Evolutionary conservation across 2,888 invertebrate genomes (phyloP), one percentile per base, ranked within the genome.

Genomic region (Hololepta plana): DNA sequence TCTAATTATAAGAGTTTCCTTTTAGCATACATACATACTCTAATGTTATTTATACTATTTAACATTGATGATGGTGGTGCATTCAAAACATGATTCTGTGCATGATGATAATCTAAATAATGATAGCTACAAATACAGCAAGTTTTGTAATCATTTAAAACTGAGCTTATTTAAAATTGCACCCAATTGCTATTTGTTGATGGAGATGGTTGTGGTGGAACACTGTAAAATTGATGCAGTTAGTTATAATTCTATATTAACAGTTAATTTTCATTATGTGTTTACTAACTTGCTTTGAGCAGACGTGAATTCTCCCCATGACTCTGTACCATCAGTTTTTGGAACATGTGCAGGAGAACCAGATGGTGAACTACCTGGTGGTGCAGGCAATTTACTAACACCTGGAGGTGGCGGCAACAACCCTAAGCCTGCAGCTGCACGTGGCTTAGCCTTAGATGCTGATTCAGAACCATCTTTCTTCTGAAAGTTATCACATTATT

Each of bases 381-480:
- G 79, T 31, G 77, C 75, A 9, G 79, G 71, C 32, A 77, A 64
- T 51, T 72, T 76, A 2, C 75, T 68, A 2, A 74, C 72, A 1
- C 75, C 72, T 1, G 84, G 81, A 6, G 90, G 88, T 4, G 91
- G 91, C 17, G 87, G 67, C 30, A 81, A 57, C 2, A 69, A 57
- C 3, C 61, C 67, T 2, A 51, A 53, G 1, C 55, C 43, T 17
- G 38, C 36, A 33, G 33, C 23, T 4, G 67, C 51, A 40, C 69
- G 67, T 31, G 62, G 47, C 46, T 73, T 76, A 3, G 73, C 59
- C 43, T 74, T 72, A 31, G 72, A 67, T 8, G 51, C 45, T 19
- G 62, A 64, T 46, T 87, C 85, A 26, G 68, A 69, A 12, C 85
- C 85, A 55, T 87, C 87, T 53, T 84, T 87, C 64, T 87, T 87